Base-by-base conservation (phyloP, 2,888 invertebrate genomes). In the Heliconius erato region DNA sequence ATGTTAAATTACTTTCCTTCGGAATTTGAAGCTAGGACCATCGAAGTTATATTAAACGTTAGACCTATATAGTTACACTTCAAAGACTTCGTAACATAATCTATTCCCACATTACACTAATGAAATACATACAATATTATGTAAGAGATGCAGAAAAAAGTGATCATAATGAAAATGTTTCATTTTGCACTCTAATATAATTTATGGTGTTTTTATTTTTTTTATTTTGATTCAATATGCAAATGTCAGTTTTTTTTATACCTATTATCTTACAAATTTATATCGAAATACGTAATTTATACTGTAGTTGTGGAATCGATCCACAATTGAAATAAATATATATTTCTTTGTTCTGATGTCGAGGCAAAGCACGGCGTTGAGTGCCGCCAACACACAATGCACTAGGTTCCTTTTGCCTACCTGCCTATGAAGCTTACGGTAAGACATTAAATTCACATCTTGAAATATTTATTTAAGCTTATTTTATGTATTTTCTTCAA, bases 41-140 rank as follows among this genome's bases (percentile, higher is more conserved):
- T 35, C 9, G 11, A 26, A 14, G 19, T 44, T 44, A 72, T 44
- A 40, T 40, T 40, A 40, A 40, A 40, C 40, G 9, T 40, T 40
- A 40, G 40, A 49, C 9, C 26, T 28, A 19, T 19, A 19, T 19
- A 28, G 7, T 26, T 19, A 7, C 26, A 14, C 7, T 44, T 26
- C 26, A 26, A 44, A n/a, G 2, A 26, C 14, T 14, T 23, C 26
- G 26, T 28, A 44, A 49, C 49, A 49, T 74, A 16, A 44, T 49
- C 28, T 26, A 19, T 74, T 19, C 49, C 16, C 26, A 49, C 74
- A 49, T 74, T 49, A 74, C 49, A 74, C 7, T 74, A 74, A 74
- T 74, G 74, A 49, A 74, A 49, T 44, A 74, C 9, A 28, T 28
- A 4, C 19, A 19, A 54, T 32, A 26, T 74, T 19, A 49, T 49